Base-by-base conservation (phyloP, 64 coral and sea anemone species). In the Montipora efflorescens region DNA sequence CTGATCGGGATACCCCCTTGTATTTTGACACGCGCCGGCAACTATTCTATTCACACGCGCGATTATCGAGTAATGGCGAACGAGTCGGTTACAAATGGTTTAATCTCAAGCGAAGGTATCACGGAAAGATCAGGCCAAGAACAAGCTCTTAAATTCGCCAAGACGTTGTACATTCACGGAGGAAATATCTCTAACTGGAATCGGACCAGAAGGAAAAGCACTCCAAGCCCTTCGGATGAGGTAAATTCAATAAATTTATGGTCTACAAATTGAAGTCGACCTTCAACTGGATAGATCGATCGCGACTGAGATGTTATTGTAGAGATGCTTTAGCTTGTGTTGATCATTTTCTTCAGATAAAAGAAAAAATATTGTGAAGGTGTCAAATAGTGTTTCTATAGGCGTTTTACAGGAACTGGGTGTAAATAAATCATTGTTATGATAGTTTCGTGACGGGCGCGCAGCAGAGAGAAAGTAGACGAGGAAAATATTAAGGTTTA, bases 181-280 rank as follows among this genome's bases (percentile, higher is more conserved):
- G 95, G 95, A 72, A 97, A 97, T 19, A 93, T 97, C 71, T 83
- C 92, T 5, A 94, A 97, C 19, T 97, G 95, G 95, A 97, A 94
- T 64, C 84, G 95, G 13, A 97, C 89, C 25, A 97, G 94, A 75
- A 91, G 95, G 28, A 97, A 97, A 79, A 92, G 89, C 3, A 90
- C 93, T 1, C 77, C 95, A 5, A 89, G 84, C 61, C 84, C 95
- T 5, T 50, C 82, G 0, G 95, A 97, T 49, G 95, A 97, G 92
- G 95, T 97, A 36, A 36, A 36, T 36, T 36, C 36, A 36, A 36
- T 36, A 36, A 36, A 36, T 36, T 36, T 36, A 36, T 36, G 36
- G 36, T 36, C 36, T 36, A 2, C 36, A 36, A 36, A 36, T 36
- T 36, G 36, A 36, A 36, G 36, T 36, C 36, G 36, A 36, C 36